These are phyloP conservation scores for Cyprinodon variegatus DNA, from an alignment of 2,113 vertebrate genomes.

Conservation along the genomic window DNA sequence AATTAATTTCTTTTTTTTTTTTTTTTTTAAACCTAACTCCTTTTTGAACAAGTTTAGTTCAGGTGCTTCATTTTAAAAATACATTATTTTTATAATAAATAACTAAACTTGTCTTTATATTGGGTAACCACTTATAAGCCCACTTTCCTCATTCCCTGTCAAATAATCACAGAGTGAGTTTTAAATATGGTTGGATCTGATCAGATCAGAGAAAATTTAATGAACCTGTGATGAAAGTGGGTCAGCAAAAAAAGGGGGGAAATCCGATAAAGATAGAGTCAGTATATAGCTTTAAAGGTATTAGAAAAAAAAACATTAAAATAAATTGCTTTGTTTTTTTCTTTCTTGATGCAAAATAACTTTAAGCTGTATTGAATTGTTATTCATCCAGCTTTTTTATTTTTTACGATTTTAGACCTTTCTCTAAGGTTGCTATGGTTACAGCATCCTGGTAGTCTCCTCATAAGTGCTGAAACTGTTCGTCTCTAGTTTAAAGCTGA, in stretches of 20 bases:
- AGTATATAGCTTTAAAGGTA: background rate
- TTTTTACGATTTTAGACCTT: too few species aligned
- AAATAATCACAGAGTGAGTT: background rate
- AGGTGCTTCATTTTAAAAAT: too few species aligned
- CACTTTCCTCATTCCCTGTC: background rate
- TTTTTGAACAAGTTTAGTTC: background rate
- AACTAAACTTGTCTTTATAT: too few species aligned
- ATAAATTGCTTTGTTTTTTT: background rate
- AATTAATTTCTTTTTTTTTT: too few species aligned
- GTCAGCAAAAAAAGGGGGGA: conserved; percentile 19
- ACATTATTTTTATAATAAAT: too few species aligned
- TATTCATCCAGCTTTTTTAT: background rate
- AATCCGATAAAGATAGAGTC: conserved; percentile 9
- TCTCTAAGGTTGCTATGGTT: conserved; percentile 6
- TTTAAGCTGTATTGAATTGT: background rate
- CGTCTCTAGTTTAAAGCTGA: conserved; percentile 1
- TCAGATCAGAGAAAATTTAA: conserved; percentile 24
- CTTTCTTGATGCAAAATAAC: background rate
- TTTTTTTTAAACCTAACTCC: too few species aligned
- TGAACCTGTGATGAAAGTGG: conserved; percentile 30
- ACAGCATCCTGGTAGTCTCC: background rate
- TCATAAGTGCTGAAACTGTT: background rate
- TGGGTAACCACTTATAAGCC: too few species aligned
- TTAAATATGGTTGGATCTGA: conserved; percentile 17
- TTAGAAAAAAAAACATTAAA: background rate